Percentiles rank a stretch among this genome's conserved stretches.
Evolutionary conservation across 2,888 invertebrate species (phyloP).

Genomic region (Gonocerus acuteangulatus): DNA sequence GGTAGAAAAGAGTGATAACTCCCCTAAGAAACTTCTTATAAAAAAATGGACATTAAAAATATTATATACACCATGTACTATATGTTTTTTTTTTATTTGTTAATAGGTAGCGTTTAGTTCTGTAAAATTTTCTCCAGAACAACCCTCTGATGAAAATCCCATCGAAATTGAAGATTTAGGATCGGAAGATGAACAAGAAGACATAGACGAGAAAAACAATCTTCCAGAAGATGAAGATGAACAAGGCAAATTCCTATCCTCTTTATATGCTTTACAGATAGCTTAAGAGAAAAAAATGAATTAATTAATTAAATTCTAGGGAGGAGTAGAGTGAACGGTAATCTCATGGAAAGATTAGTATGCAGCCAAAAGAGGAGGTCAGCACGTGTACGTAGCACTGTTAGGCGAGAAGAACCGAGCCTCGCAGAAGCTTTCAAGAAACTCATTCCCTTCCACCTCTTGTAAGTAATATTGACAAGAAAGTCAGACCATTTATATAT

Average conservation of each 20-base stretch:
- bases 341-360: slow-evolving; percentile 60
- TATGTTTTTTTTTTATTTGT: slow-evolving; percentile 35
- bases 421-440: slow-evolving; percentile 51
- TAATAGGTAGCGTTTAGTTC: slow-evolving; percentile 45
- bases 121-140: slow-evolving; percentile 39
- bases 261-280: slow-evolving; percentile 1
- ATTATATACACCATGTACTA: no score
- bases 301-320: no score
- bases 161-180: slow-evolving; percentile 43
- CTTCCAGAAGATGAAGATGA: slow-evolving; percentile 42
- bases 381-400: slow-evolving; percentile 46
- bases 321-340: slow-evolving; percentile 20
- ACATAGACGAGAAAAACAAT: slow-evolving; percentile 37
- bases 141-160: slow-evolving; percentile 38
- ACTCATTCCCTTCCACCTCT: slow-evolving; percentile 56
- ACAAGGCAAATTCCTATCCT: slow-evolving; percentile 43
- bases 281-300: no score
- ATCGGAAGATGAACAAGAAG: slow-evolving; percentile 47
- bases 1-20: no score
- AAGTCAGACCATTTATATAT: no score
- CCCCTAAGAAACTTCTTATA: no score
- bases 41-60: no score
- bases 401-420: slow-evolving; percentile 47
- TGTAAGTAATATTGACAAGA: no score
- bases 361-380: slow-evolving; percentile 58